Percentiles rank a stretch among this genome's conserved stretches.
phyloP scores from a whole-genome alignment of 64 coral and sea anemone genomes.

The Montipora sp. region DNA sequence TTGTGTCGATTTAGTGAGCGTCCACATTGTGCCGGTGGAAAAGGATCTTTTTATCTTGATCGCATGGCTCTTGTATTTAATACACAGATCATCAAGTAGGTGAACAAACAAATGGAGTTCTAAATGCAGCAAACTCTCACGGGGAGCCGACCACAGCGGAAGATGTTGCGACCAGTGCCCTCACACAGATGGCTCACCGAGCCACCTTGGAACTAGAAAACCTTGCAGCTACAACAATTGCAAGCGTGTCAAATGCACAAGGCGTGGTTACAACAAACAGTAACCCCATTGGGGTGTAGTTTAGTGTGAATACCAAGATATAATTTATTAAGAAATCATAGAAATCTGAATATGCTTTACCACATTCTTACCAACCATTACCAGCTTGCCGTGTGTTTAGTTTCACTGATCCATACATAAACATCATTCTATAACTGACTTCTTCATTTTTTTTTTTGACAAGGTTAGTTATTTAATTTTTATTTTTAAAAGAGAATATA shows the following conservation, averaged over 20 bases:
- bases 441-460: not conserved
- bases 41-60: no score
- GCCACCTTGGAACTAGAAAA: conserved; percentile 77
- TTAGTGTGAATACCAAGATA: not conserved
- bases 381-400: not conserved
- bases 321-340: conserved; percentile 41
- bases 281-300: conserved; percentile 42
- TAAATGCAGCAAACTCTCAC: conserved; percentile 54
- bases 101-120: conserved; percentile 38
- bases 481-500: no score
- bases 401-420: not conserved
- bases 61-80: not conserved
- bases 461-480: no score
- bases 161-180: conserved; percentile 88
- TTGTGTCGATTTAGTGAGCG: no score
- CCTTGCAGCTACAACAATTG: conserved; percentile 56
- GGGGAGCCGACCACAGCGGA: conserved; percentile 56
- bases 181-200: conserved; percentile 87
- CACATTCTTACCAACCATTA: not conserved
- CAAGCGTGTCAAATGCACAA: conserved; percentile 51
- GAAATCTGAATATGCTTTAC: not conserved
- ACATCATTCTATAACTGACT: not conserved
- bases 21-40: no score
- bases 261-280: conserved; percentile 28
- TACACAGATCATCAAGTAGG: conserved; percentile 54